Evolutionary conservation across 1,140 invertebrate genomes (phyloP).

Genomic region (Drosophila carrolli): DNA sequence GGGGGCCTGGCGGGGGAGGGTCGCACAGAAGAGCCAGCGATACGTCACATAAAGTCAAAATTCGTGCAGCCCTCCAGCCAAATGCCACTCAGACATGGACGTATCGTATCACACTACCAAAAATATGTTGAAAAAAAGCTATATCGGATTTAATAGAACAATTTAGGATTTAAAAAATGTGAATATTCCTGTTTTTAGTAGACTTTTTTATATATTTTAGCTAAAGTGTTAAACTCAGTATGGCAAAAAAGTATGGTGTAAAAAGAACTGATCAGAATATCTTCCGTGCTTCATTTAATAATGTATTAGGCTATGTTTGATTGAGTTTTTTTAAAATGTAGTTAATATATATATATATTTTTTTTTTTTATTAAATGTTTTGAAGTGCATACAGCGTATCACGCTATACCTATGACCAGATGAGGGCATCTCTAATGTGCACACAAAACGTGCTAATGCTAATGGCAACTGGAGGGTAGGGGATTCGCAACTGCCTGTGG

Average conservation of each 20-base stretch:
- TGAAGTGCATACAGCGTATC: constrained; percentile 10
- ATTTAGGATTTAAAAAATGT: too few species aligned
- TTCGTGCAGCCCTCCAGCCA: constrained; percentile 68
- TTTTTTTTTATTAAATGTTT: background rate
- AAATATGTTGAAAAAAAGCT: too few species aligned
- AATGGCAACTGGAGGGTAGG: constrained; percentile 26
- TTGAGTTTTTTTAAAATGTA: too few species aligned
- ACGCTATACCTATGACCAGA: constrained; percentile 41
- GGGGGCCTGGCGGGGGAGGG: background rate
- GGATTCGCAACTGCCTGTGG: constrained; percentile 1
- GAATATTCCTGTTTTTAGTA: too few species aligned
- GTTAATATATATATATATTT: too few species aligned
- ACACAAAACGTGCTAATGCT: constrained; percentile 63
- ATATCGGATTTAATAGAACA: too few species aligned
- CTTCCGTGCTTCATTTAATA: too few species aligned
- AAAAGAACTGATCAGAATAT: too few species aligned
- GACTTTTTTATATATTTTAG: too few species aligned
- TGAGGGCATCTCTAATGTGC: constrained; percentile 58
- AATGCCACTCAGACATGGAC: constrained; percentile 75
- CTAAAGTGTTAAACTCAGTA: too few species aligned
- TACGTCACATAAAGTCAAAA: constrained; percentile 77
- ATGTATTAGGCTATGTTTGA: too few species aligned
- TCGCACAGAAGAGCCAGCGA: constrained; percentile 31
- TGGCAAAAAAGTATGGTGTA: too few species aligned
- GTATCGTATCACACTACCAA: constrained; percentile 6